phyloP scores from a whole-genome alignment of 2,888 invertebrate genomes.

The Yponomeuta evonymella region DNA sequence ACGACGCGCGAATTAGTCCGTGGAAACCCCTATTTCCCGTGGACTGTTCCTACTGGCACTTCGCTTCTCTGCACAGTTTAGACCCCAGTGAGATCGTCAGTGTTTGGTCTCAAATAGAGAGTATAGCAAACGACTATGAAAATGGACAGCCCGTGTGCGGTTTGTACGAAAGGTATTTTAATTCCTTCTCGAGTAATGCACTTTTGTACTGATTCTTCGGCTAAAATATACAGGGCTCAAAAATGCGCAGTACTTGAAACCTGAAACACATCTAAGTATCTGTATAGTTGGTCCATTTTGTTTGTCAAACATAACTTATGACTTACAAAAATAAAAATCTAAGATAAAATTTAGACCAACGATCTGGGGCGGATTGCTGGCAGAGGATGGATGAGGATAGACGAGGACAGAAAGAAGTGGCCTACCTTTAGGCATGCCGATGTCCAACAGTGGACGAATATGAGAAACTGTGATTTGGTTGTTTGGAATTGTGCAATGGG shows the following conservation, averaged over 20 bases:
- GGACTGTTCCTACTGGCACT: conserved; percentile 43
- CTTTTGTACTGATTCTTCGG: conserved; percentile 32
- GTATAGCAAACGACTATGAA: conserved; percentile 24
- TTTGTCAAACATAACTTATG: too few species aligned
- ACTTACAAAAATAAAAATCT: too few species aligned
- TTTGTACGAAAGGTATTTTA: conserved; percentile 30
- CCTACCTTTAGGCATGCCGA: too few species aligned
- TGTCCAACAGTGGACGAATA: too few species aligned
- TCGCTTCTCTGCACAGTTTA: conserved; percentile 45
- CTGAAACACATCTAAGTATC: too few species aligned
- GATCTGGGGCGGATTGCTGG: too few species aligned
- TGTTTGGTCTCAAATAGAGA: conserved; percentile 37
- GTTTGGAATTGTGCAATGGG: too few species aligned
- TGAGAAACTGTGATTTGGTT: too few species aligned
- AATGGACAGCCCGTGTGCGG: conserved; percentile 29
- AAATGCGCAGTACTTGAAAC: background rate
- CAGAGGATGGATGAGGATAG: too few species aligned
- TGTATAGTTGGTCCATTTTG: too few species aligned
- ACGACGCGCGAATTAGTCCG: conserved; percentile 72
- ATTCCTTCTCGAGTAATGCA: conserved; percentile 28
- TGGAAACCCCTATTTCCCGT: conserved; percentile 36
- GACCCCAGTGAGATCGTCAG: conserved; percentile 35
- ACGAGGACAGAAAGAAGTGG: too few species aligned
- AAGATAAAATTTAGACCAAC: too few species aligned
- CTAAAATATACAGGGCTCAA: background rate